A percentile compares a stretch with the other conserved stretches of the same genome.
Evolutionary conservation across 1,140 invertebrate species (phyloP).

Genomic region (Lordiphosa clarofinis): DNA sequence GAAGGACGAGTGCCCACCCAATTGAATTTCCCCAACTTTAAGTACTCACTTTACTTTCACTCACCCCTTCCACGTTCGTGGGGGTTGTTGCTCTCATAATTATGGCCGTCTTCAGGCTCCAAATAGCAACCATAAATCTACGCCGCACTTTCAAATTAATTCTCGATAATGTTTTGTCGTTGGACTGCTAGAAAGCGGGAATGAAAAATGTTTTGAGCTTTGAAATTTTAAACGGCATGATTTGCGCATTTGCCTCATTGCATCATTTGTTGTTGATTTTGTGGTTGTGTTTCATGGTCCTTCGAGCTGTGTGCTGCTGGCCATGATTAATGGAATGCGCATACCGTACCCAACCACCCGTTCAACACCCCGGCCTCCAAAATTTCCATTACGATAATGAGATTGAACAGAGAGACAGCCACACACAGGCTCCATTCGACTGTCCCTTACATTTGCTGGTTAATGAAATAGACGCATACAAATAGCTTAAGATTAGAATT

Average conservation of each 20-base stretch:
- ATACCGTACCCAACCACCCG: slow-evolving; percentile 7
- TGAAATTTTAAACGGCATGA: slow-evolving; percentile 54
- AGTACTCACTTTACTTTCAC: too few species aligned
- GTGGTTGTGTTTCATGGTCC: slow-evolving; percentile 42
- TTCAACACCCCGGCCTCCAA: slow-evolving; percentile 12
- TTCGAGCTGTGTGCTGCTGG: slow-evolving; percentile 19
- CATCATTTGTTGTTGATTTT: slow-evolving; percentile 50
- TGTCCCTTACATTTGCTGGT: neutral
- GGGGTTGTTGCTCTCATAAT: too few species aligned
- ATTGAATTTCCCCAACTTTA: too few species aligned
- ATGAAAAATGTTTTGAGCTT: slow-evolving; percentile 44
- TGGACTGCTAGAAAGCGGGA: slow-evolving; percentile 1
- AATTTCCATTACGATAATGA: slow-evolving; percentile 48
- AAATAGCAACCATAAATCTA: slow-evolving; percentile 27
- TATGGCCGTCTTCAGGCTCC: too few species aligned
- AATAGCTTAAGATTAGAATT: too few species aligned
- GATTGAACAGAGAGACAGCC: slow-evolving; percentile 23
- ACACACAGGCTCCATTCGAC: slow-evolving; percentile 13
- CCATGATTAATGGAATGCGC: slow-evolving; percentile 50
- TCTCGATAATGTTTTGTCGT: slow-evolving; percentile 36
- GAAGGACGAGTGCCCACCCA: too few species aligned
- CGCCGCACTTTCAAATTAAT: slow-evolving; percentile 38
- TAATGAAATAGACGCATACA: slow-evolving; percentile 4
- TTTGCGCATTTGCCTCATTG: slow-evolving; percentile 41
- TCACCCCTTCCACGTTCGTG: too few species aligned